phyloP scores from a whole-genome alignment of 2,113 vertebrate species.

The Scophthalmus maximus region DNA sequence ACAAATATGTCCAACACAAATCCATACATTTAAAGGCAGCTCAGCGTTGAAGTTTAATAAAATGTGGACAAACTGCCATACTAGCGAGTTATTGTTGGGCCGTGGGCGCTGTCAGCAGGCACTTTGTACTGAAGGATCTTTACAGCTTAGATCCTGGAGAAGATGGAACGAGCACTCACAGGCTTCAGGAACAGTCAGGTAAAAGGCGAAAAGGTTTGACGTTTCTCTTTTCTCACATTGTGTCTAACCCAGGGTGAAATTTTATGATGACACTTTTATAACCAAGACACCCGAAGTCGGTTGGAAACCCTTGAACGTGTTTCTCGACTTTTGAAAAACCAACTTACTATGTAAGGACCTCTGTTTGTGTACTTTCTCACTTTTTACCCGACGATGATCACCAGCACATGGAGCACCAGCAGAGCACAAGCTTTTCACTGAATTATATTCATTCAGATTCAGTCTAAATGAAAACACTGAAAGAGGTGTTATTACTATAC shows the following conservation, averaged over 20 bases:
- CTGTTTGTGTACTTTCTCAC: background rate
- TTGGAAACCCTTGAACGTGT: background rate
- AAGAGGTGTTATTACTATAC: background rate
- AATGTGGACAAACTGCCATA: no score
- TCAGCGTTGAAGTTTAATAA: slow-evolving; percentile 32
- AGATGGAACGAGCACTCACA: slow-evolving; percentile 20
- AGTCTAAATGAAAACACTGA: background rate
- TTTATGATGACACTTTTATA: background rate
- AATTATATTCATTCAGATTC: background rate
- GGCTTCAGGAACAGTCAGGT: slow-evolving; percentile 23
- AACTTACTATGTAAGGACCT: background rate
- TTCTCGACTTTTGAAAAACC: background rate
- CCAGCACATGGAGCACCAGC: background rate
- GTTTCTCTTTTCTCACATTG: slow-evolving; percentile 13
- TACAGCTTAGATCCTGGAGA: slow-evolving; percentile 17
- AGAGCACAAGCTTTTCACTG: background rate
- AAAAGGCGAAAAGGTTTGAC: background rate
- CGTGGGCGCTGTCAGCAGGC: slow-evolving; percentile 14
- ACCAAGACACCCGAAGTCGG: background rate
- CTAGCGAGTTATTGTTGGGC: slow-evolving; percentile 40
- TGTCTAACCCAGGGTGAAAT: background rate
- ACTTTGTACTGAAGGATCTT: slow-evolving; percentile 44
- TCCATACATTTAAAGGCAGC: slow-evolving; percentile 10
- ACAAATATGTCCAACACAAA: background rate
- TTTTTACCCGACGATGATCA: background rate